A percentile compares a stretch with the other conserved stretches of the same genome.
Conservation (phyloP, 2,888 invertebrate species). For the Carabus problematicus region DNA sequence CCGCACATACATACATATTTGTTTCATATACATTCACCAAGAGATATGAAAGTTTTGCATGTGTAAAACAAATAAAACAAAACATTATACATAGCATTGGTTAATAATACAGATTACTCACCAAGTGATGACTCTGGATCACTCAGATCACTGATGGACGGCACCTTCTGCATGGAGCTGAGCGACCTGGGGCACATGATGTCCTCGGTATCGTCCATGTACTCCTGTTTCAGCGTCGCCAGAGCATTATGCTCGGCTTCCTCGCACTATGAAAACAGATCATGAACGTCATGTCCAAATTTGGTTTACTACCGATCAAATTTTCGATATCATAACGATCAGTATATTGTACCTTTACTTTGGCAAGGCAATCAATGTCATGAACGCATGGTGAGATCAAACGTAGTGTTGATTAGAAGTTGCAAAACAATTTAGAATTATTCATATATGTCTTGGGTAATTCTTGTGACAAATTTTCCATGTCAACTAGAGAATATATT, state of each 20-base stretch:
- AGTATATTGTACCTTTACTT: too few species aligned
- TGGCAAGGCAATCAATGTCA: too few species aligned
- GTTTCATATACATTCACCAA: constrained; percentile 1
- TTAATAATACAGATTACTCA: constrained; percentile 64
- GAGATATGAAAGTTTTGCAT: background rate
- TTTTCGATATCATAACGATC: too few species aligned
- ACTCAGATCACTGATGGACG: constrained; percentile 88
- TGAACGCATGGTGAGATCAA: too few species aligned
- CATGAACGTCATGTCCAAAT: too few species aligned
- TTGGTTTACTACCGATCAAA: background rate
- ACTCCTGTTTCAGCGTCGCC: constrained; percentile 64
- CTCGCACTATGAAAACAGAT: constrained; percentile 53
- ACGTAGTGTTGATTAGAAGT: too few species aligned
- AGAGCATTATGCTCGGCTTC: constrained; percentile 53
- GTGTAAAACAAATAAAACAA: background rate
- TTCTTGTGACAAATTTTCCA: too few species aligned
- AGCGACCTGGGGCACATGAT: constrained; percentile 64
- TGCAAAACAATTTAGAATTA: too few species aligned
- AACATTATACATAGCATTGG: background rate
- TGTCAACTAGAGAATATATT: too few species aligned
- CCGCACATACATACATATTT: background rate
- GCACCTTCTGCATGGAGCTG: constrained; percentile 80
- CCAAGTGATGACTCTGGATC: constrained; percentile 90
- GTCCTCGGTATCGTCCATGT: constrained; percentile 64
- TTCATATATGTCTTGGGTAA: too few species aligned